Evolutionary conservation across 1,140 invertebrate species (phyloP).

Genomic region (Cotesia chilonis): DNA sequence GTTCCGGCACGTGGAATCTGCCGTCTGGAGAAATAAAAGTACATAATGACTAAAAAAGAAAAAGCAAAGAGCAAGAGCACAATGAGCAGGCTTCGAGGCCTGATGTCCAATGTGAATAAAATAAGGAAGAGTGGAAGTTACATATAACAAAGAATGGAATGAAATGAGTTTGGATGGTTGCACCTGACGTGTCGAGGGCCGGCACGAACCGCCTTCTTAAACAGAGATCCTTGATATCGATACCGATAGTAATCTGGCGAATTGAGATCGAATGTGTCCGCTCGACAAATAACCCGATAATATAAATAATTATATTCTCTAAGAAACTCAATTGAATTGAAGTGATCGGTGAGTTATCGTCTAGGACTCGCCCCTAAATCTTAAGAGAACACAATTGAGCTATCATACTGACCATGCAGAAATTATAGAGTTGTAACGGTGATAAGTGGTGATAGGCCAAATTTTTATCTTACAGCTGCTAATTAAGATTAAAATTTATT

Average conservation of each 20-base stretch:
- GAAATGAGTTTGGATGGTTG: constrained; percentile 37
- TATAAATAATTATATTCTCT: constrained; percentile 39
- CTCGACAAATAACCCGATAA: constrained; percentile 42
- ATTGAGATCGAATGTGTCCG: constrained; percentile 43
- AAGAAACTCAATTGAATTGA: constrained; percentile 10
- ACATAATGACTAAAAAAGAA: background rate
- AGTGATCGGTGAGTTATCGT: background rate
- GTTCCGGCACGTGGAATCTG: constrained; percentile 40
- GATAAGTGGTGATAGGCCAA: no score
- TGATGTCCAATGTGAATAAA: background rate
- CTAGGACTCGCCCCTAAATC: background rate
- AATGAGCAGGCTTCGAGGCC: no score
- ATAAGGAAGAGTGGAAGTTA: background rate
- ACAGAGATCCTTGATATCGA: constrained; percentile 50
- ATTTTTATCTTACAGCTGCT: no score
- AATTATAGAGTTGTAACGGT: no score
- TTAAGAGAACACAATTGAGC: background rate
- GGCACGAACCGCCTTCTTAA: constrained; percentile 44
- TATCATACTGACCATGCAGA: background rate
- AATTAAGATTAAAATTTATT: no score
- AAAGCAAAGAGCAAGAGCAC: no score
- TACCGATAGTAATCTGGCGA: constrained; percentile 52
- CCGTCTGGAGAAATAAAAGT: background rate
- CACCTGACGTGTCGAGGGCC: constrained; percentile 55
- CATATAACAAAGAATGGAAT: background rate